Base-by-base conservation (phyloP, 2,888 invertebrate species). In the Agrochola lota region DNA sequence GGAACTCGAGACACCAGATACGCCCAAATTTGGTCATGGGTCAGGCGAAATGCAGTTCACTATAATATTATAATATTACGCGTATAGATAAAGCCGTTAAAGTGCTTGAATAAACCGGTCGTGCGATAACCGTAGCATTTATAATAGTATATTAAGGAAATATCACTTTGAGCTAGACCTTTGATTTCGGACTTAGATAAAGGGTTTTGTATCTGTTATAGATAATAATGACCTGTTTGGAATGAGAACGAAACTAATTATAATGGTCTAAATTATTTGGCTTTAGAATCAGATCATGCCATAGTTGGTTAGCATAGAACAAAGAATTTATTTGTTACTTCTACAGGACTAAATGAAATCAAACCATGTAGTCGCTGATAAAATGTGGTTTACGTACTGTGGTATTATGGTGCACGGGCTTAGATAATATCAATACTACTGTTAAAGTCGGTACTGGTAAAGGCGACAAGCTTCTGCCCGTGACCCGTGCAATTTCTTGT, bases 1-100 rank as follows among this genome's bases (percentile, higher is more conserved):
- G 74, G 85, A 74, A 70, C 63, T 73, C 74, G 78, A 85, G 78
- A 80, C 74, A 83, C 83, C 71, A 83, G 80, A 78, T 83, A 86
- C 88, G 79, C 86, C 91, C 89, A 85, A 89, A 89, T 85, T 90
- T 88, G 89, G 90, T 86, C 84, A 86, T 82, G 84, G 83, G 74
- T 81, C 83, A 75, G 72, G 83, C 80, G 71, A 80, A 86, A 86
- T 86, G 77, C 86, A 81, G 77, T 70, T 46, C 80, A 68, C 63
- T 67, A 69, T 63, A 66, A 76, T 78, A 89, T 81, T 83, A 85
- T 80, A 74, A 76, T 73, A 74, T 82, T 63, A 80, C 43, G 69
- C 80, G 71, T 74, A 66, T 64, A 86, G 71, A 80, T 85, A 69
- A 73, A 77, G 63, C 46, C 17, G 43, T 74, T 20, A 20, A 79